Conservation (phyloP, 2,113 vertebrate genomes). For the Nesogale talazaci region DNA sequence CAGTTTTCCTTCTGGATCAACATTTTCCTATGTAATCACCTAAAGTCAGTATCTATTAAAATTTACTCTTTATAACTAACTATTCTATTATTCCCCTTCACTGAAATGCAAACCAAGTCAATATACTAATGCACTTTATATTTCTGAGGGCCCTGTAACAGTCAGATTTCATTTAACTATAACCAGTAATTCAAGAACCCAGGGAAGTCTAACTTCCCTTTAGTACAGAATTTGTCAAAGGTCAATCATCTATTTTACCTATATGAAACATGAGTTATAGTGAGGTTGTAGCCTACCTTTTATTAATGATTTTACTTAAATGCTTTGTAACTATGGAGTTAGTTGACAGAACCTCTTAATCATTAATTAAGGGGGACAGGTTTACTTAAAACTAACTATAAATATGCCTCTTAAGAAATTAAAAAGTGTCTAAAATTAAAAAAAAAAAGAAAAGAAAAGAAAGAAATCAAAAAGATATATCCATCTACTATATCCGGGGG, state of each 20-base stretch:
- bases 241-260: not conserved
- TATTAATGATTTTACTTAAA: not conserved
- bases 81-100: slow-evolving; percentile 21
- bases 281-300: slow-evolving; percentile 10
- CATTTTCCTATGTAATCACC: too few relatives aligned
- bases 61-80: not conserved
- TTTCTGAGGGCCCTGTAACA: too few relatives aligned
- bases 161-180: too few relatives aligned
- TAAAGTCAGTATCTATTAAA: too few relatives aligned
- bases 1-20: too few relatives aligned
- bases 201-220: too few relatives aligned
- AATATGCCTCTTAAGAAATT: not conserved
- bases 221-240: too few relatives aligned
- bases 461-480: slow-evolving; percentile 16
- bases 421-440: too few relatives aligned
- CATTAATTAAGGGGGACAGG: too few relatives aligned
- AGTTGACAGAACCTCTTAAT: too few relatives aligned
- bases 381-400: not conserved
- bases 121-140: not conserved
- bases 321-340: not conserved
- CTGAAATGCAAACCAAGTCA: not conserved
- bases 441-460: too few relatives aligned
- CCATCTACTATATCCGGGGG: not conserved
- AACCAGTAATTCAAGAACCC: too few relatives aligned
- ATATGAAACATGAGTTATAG: not conserved